Base-by-base conservation (phyloP, 1,140 invertebrate species). In the Drosophila saltans region DNA sequence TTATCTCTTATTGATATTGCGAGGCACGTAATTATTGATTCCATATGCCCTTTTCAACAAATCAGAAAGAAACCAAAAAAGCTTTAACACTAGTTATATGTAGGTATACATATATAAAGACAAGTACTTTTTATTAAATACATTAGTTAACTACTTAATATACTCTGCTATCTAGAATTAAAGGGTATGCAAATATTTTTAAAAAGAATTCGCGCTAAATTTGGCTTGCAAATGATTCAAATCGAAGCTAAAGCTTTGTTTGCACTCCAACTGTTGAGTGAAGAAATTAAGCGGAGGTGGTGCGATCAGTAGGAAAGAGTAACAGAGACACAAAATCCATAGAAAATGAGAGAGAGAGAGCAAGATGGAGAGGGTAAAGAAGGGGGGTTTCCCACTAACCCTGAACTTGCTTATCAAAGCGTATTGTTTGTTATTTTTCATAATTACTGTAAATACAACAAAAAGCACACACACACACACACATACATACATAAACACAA, bases 361-460 rank as follows among this genome's bases (percentile, higher is more conserved):
- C 16, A 41, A n/a, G 11, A 28, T 30, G 28, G 28, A 30, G 28
- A 30, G 28, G 28, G 28, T 4, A 4, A 52, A 66, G 16, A 33
- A 11, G 24, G 57, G 55, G 52, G 52, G 33, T 2, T 10, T 56
- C 36, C 21, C 52, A 36, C 56, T 64, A 73, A 64, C 83, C 83
- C 84, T 86, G 83, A 86, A 89, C 83, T 75, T 80, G 83, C 83
- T 86, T 86, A 86, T 86, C 83, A 86, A 88, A 64, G 83, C 83
- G 83, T 59, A 45, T 78, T 81, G 75, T 79, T 86, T 52, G 45
- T 52, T 52, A 21, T 72, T 86, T 72, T 72, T 66, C 73, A 81
- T 75, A 82, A 82, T 80, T 77, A 82, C 83, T 88, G 69, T 86
- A 88, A 80, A 82, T 80, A 86, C 82, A 36, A 58, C 1, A 33